Base-by-base conservation (phyloP, 2,888 invertebrate genomes). In the Phasia obesa region DNA sequence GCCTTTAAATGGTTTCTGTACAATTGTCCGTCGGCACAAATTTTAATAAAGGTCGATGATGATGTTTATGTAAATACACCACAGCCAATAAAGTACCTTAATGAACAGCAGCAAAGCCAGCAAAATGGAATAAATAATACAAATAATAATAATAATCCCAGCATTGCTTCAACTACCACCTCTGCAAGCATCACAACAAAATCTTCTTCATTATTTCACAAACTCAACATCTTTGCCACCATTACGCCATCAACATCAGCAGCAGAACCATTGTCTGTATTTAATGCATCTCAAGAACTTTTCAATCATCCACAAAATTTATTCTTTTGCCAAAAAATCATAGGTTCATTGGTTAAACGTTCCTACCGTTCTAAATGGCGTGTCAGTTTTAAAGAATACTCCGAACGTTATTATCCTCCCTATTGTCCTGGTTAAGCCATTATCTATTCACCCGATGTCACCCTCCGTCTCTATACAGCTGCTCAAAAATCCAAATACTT, bases 401-500 rank as follows among this genome's bases (percentile, higher is more conserved):
- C 93, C 0, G 91, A 91, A 0, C 91, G 91, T 57, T 93, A 92
- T 87, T 97, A 96, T 91, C 96, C 96, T 38, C 92, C 93, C 2
- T 96, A 96, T 88, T 97, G 96, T 90, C 93, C 94, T 25, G 96
- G 96, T 25, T 94, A 93, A 93, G 94, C 93, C 2, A 93, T 95
- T 77, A 91, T 95, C 13, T 94, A 95, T 87, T 94, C 95, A 0
- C 92, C 93, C 51, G 94, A 95, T 88, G 93, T 93, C 47, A 93
- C 93, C 17, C 92, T 92, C 76, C 91, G 92, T 31, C 90, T 95
- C 15, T 93, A 94, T 64, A 91, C 91, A 71, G 93, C 93, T 59
- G 94, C 95, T 1, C 94, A 94, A 86, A 91, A 90, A 7, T 91
- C 92, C 3, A 93, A 93, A 2, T 96, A 95, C 88, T 96, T 96